These are phyloP conservation scores for Brachyistius frenatus DNA, from an alignment of 2,113 vertebrate genomes.

Conservation along the genomic window DNA sequence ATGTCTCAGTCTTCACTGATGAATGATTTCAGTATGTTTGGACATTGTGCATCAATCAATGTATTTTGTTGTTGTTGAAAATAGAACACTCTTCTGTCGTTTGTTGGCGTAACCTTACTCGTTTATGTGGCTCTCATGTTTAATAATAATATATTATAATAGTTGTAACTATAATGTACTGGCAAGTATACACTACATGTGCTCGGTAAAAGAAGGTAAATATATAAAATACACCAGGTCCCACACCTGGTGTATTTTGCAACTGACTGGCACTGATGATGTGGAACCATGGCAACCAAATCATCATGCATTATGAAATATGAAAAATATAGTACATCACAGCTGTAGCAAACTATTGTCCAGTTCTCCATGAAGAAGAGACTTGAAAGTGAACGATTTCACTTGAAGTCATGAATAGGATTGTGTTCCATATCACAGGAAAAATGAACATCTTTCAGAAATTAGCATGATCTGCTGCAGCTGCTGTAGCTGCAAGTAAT, in stretches of 20 bases:
- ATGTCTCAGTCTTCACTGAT: neutral
- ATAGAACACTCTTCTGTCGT: neutral
- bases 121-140: neutral
- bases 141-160: neutral
- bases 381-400: neutral
- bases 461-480: conserved; percentile 20
- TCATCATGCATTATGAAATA: no score
- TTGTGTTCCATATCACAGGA: conserved; percentile 13
- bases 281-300: no score
- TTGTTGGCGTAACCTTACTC: neutral
- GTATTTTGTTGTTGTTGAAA: no score
- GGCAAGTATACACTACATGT: neutral
- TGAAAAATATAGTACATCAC: no score
- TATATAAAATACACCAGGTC: no score
- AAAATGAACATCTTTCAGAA: conserved; percentile 17
- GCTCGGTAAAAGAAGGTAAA: no score
- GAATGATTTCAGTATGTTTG: neutral
- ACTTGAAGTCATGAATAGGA: neutral
- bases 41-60: neutral
- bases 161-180: neutral
- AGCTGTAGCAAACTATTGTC: neutral
- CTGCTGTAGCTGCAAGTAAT: conserved; percentile 15
- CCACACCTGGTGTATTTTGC: no score
- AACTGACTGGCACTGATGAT: no score
- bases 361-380: neutral